Base-by-base conservation (phyloP, 2,113 vertebrate species). In the Ursus arctos region DNA sequence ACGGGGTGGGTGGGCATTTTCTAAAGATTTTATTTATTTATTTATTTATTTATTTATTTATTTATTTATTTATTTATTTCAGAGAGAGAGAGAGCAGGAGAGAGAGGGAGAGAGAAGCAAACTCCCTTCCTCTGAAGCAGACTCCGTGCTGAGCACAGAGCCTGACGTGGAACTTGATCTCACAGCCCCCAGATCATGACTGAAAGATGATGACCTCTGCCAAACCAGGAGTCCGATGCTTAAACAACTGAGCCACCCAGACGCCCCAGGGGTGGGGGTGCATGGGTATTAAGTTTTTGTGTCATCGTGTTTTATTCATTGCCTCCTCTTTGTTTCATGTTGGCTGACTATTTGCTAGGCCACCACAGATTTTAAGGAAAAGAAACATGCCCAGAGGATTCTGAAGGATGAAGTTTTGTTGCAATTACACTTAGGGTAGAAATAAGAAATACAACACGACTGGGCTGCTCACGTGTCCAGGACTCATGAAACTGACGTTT, bases 401-500 rank as follows among this genome's bases (percentile, higher is more conserved):
- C 77, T 12, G 22, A 28, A 26, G 0, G 9, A 16, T 31, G 15
- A 10, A 8, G 7, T 1, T 9, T 11, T 83, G 9, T 43, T 10
- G 1, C 2, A 26, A 24, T 4, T 31, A 22, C 13, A 9, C 26
- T 12, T 24, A 3, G 16, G 3, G 53, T 59, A 67, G 21, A 18
- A 26, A 47, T 31, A 24, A 53, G 40, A 3, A 40, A 22, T 1
- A 3, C 0, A 21, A 14, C 11, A 0, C 28, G 5, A 12, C 18
- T 9, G 2, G 24, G 16, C 2, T 4, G 72, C 2, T 43, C 19
- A 0, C 5, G 2, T 4, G 18, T 49, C 47, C n/a, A 11, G n/a
- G 16, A 10, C 31, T 55, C 16, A 4, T 3, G 19, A 74, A 18
- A 21, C 21, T 11, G 21, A 69, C 19, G 16, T 40, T 76, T 26